Evolutionary conservation across 2,888 invertebrate species (phyloP), one percentile per base, ranked within the genome.

Genomic region (Polylopha cassiicola): DNA sequence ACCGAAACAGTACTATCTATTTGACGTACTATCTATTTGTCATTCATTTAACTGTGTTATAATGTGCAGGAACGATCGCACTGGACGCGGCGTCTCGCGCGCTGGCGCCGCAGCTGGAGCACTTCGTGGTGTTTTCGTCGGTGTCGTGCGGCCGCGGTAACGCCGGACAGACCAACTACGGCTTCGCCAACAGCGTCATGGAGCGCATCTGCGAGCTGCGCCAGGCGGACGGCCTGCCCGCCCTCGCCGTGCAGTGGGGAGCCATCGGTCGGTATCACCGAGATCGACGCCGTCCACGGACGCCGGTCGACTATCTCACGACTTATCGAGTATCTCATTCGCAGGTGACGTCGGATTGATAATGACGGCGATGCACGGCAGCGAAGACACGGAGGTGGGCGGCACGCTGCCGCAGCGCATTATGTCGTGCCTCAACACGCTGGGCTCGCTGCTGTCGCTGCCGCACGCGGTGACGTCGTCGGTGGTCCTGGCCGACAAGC

Each of bases 121-220:
- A 96, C 87, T 99, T 99, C 72, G 96, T 99, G 33, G 94, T 91
- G 43, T 99, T 98, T 87, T 99, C 99, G 21, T 97, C 97, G 24
- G 94, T 99, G 42, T 95, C 97, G 20, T 97, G 98, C 79, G 99
- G 99, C 7, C 91, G 98, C 53, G 99, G 99, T 46, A 98, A 99
- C 82, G 90, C 94, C 32, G 99, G 99, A 3, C 99, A 99, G 85
- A 90, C 93, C 45, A 99, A 99, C 86, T 99, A 99, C 73, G 99
- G 98, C 37, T 89, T 95, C 57, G 98, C 99, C 37, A 99, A 99
- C 86, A 97, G 98, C 0, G 93, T 93, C 26, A 99, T 99, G 98
- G 99, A 99, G 82, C 90, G 99, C 47, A 90, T 98, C 47, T 94
- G 94, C 71, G 98, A 97, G 85, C 89, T 88, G 44, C 90, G 97